Conservation (phyloP, 2,888 invertebrate genomes). For the Epistrophella euchroma region DNA sequence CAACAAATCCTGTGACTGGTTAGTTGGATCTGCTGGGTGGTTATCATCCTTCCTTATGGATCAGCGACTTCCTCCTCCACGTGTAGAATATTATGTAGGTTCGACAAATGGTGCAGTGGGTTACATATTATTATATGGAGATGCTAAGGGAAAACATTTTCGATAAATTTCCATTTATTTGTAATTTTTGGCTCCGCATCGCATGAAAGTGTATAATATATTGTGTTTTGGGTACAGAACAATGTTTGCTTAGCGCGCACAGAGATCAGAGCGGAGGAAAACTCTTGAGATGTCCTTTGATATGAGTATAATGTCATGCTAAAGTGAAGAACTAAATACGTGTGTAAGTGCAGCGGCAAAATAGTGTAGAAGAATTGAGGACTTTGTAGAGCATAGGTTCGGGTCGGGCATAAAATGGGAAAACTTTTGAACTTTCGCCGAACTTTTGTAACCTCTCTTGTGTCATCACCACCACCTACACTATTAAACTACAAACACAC, state of each 20-base stretch:
- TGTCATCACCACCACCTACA: background rate
- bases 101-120: slow-evolving; percentile 25
- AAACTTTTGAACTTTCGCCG: slow-evolving; percentile 67
- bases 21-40: slow-evolving; percentile 34
- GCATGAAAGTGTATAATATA: slow-evolving; percentile 17
- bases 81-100: background rate
- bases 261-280: background rate
- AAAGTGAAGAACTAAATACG: slow-evolving; percentile 70
- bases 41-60: slow-evolving; percentile 40
- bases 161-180: slow-evolving; percentile 74
- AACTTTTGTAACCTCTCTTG: slow-evolving; percentile 52
- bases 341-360: slow-evolving; percentile 63
- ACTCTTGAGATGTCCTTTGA: slow-evolving; percentile 66
- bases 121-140: slow-evolving; percentile 7
- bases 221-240: background rate
- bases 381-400: slow-evolving; percentile 53
- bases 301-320: slow-evolving; percentile 57
- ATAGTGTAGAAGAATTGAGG: slow-evolving; percentile 50
- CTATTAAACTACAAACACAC: background rate
- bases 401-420: slow-evolving; percentile 25
- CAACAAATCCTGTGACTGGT: slow-evolving; percentile 50
- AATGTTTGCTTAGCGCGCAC: slow-evolving; percentile 32
- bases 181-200: slow-evolving; percentile 64
- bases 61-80: slow-evolving; percentile 5
- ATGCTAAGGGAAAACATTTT: slow-evolving; percentile 61